Evolutionary conservation across 30 jellyfish, hydroid and myxozoan genomes (phyloP).

Genomic region (Mastigias papua): DNA sequence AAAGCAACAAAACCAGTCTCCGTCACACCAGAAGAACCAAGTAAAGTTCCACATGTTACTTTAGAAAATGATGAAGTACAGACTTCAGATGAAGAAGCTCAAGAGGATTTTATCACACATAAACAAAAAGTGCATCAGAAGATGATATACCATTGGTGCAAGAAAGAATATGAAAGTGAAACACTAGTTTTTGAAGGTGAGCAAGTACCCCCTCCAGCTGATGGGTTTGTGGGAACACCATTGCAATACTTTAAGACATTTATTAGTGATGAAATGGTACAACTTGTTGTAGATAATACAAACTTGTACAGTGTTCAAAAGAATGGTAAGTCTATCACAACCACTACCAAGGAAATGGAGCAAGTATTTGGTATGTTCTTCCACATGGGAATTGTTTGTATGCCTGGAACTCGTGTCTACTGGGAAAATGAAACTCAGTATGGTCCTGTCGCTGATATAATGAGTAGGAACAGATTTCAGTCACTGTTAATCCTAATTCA

Average conservation of each 20-base stretch:
- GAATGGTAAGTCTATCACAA: slow-evolving; percentile 11
- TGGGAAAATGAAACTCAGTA: slow-evolving; percentile 61
- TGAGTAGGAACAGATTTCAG: slow-evolving; percentile 37
- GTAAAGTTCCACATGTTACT: not conserved
- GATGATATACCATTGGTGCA: too few relatives aligned
- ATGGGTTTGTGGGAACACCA: slow-evolving; percentile 38
- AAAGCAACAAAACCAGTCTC: not conserved
- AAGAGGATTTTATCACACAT: too few relatives aligned
- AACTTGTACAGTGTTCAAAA: slow-evolving; percentile 22
- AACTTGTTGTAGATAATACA: not conserved
- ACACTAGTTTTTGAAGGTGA: not conserved
- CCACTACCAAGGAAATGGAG: slow-evolving; percentile 30
- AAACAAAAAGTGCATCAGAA: too few relatives aligned
- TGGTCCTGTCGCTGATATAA: slow-evolving; percentile 46
- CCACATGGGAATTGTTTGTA: slow-evolving; percentile 47
- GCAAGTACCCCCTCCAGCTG: slow-evolving; percentile 31
- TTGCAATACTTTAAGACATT: slow-evolving; percentile 36
- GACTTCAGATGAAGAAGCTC: not conserved
- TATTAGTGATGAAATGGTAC: slow-evolving; percentile 51
- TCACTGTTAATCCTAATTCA: slow-evolving; percentile 12
- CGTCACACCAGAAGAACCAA: not conserved
- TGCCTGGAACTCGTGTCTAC: slow-evolving; percentile 49
- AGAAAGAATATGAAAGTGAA: not conserved
- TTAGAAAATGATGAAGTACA: not conserved
- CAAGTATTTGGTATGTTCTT: slow-evolving; percentile 44